Evolutionary conservation across 2,888 invertebrate species (phyloP).

Genomic region (Drosophila falleni): DNA sequence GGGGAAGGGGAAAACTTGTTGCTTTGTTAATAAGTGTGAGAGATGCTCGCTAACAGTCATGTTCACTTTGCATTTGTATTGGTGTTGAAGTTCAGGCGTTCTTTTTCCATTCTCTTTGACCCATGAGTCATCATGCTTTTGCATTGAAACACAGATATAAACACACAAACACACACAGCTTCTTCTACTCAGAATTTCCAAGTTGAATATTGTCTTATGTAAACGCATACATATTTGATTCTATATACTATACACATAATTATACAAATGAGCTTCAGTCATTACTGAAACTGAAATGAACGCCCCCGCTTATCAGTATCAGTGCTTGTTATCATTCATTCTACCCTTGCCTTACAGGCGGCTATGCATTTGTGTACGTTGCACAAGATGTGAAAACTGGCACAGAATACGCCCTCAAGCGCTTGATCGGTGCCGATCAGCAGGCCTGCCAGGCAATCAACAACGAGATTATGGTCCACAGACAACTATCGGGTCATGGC

Average conservation of each 20-base stretch:
- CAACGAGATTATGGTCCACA: slow-evolving; percentile 93
- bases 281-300: slow-evolving; percentile 12
- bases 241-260: slow-evolving; percentile 5
- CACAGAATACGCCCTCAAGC: slow-evolving; percentile 96
- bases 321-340: slow-evolving; percentile 35
- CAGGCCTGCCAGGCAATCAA: slow-evolving; percentile 92
- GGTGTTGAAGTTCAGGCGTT: slow-evolving; percentile 43
- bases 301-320: slow-evolving; percentile 64
- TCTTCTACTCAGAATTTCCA: slow-evolving; percentile 4
- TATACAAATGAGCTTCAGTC: slow-evolving; percentile 33
- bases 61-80: slow-evolving; percentile 35
- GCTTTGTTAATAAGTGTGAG: slow-evolving; percentile 43
- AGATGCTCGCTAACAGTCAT: slow-evolving; percentile 5
- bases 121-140: slow-evolving; percentile 50
- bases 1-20: slow-evolving; percentile 55
- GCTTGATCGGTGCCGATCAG: slow-evolving; percentile 93
- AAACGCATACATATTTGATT: slow-evolving; percentile 7
- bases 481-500: slow-evolving; percentile 95
- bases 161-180: slow-evolving; percentile 5
- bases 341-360: slow-evolving; percentile 89
- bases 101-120: slow-evolving; percentile 41
- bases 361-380: slow-evolving; percentile 97
- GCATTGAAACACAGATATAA: slow-evolving; percentile 9
- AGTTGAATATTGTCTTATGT: slow-evolving; percentile 13
- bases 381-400: slow-evolving; percentile 95